These are phyloP conservation scores for Notoglanidium macrostoma DNA, from an alignment of 2,797 vertebrate genomes.

Conservation along the genomic window DNA sequence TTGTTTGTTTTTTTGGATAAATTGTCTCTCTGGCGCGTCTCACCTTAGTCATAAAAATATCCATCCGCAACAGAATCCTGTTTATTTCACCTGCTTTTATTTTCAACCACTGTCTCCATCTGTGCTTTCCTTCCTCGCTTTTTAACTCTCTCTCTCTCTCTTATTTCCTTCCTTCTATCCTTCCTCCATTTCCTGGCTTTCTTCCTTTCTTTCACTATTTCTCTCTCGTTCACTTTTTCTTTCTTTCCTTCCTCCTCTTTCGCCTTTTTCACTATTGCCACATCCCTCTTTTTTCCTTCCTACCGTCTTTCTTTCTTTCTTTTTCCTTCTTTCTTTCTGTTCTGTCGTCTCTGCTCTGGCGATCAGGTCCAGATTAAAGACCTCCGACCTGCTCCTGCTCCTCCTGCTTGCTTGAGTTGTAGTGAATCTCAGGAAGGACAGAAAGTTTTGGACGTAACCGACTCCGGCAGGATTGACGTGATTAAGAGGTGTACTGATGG, in stretches of 20 bases:
- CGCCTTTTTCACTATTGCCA: no score
- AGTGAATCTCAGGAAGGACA: neutral
- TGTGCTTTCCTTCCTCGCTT: neutral
- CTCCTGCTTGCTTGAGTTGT: constrained; percentile 40
- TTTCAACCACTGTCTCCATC: neutral
- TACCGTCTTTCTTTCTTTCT: neutral
- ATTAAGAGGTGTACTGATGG: neutral
- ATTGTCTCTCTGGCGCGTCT: no score
- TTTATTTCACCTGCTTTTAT: neutral
- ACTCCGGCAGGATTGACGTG: neutral
- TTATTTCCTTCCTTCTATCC: no score
- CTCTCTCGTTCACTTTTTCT: no score
- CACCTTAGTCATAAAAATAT: neutral
- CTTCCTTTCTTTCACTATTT: neutral
- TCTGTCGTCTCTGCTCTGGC: neutral
- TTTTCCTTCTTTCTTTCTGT: neutral
- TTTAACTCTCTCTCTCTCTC: neutral
- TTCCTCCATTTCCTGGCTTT: no score
- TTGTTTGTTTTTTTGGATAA: no score
- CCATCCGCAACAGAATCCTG: neutral
- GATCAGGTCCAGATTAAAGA: no score
- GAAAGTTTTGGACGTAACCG: neutral
- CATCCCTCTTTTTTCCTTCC: no score
- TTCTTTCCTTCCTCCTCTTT: no score
- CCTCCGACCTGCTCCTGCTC: neutral